Evolutionary conservation across 2,113 vertebrate genomes (phyloP).

Genomic region (Phylloscopus trochiloides): DNA sequence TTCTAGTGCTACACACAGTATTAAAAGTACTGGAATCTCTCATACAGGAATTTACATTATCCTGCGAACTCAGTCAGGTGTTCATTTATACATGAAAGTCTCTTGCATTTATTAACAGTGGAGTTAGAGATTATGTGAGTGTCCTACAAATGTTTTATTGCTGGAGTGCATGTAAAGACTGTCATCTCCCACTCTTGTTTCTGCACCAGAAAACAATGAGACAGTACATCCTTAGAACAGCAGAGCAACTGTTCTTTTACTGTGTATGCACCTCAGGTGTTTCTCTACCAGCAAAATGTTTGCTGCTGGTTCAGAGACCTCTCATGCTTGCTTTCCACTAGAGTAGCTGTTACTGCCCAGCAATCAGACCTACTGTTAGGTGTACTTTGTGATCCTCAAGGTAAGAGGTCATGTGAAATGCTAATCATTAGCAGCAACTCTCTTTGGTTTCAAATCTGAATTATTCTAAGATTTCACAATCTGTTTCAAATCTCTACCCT

Average conservation of each 20-base stretch:
- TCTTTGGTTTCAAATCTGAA: neutral
- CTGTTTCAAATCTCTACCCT: neutral
- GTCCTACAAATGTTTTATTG: neutral
- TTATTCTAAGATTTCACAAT: neutral
- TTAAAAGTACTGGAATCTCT: neutral
- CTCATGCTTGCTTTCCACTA: neutral
- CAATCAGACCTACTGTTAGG: neutral
- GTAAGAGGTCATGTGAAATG: neutral
- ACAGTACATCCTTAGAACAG: neutral
- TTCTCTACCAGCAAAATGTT: neutral
- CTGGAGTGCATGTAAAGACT: neutral
- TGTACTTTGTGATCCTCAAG: neutral
- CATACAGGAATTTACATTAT: neutral
- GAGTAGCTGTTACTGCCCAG: neutral
- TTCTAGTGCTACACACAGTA: neutral
- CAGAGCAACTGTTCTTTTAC: neutral
- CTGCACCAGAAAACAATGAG: neutral
- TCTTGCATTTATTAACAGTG: neutral
- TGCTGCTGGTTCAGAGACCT: neutral
- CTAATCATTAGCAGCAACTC: neutral
- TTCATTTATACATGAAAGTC: neutral
- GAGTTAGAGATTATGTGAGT: neutral
- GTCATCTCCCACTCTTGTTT: neutral
- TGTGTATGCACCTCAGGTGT: neutral
- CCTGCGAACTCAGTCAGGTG: neutral